Evolutionary conservation across 2,888 invertebrate genomes (phyloP).

Genomic region (Epinotia demarniana): DNA sequence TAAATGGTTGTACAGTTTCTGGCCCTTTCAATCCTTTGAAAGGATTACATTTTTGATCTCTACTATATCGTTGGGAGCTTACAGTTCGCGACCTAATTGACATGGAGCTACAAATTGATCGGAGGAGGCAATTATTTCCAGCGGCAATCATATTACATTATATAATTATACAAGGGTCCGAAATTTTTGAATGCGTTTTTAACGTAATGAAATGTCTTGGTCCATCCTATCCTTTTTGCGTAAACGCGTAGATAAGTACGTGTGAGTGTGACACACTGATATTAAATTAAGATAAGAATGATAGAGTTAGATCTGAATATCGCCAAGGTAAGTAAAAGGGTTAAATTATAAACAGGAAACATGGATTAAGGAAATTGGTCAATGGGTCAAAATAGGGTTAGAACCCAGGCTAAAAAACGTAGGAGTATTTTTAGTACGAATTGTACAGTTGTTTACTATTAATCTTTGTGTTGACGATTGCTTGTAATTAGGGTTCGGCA

Average conservation of each 20-base stretch:
- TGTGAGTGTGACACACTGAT: background rate
- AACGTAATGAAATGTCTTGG: too few relatives aligned
- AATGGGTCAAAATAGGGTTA: conserved; percentile 57
- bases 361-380: conserved; percentile 56
- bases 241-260: background rate
- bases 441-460: conserved; percentile 20
- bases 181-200: too few relatives aligned
- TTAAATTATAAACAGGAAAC: conserved; percentile 47
- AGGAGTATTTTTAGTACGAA: conserved; percentile 10
- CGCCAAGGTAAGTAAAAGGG: conserved; percentile 33
- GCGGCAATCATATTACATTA: background rate
- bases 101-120: conserved; percentile 21
- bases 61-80: conserved; percentile 6
- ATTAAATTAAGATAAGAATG: background rate
- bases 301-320: conserved; percentile 16
- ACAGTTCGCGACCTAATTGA: conserved; percentile 26
- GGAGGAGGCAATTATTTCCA: background rate
- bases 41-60: background rate
- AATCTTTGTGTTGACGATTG: background rate
- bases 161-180: too few relatives aligned
- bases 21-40: background rate
- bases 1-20: too few relatives aligned
- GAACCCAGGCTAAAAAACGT: background rate
- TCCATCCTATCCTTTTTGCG: too few relatives aligned
- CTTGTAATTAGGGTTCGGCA: background rate